A percentile compares a stretch with the other conserved stretches of the same genome.
Conservation (phyloP, 2,888 invertebrate species). For the Loripinus fragilis region DNA sequence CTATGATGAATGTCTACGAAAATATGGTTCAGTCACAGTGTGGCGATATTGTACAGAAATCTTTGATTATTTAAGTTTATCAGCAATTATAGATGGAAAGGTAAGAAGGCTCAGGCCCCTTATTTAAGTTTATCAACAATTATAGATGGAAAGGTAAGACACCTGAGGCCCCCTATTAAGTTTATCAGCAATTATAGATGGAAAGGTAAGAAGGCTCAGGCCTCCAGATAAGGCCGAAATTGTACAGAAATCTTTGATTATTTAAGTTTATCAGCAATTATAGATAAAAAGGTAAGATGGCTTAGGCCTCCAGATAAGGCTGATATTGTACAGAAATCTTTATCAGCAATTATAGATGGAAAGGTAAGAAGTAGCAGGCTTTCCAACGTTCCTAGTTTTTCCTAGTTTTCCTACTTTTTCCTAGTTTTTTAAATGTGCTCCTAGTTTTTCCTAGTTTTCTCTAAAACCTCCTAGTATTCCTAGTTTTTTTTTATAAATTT, state of each 20-base stretch:
- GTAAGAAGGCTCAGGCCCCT: constrained; percentile 83
- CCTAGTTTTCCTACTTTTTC: too few relatives aligned
- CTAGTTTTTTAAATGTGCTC: too few relatives aligned
- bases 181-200: constrained; percentile 98
- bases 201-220: constrained; percentile 87
- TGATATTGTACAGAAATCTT: too few relatives aligned
- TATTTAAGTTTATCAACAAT: constrained; percentile 98
- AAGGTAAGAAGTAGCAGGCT: too few relatives aligned
- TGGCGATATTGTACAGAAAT: constrained; percentile 99
- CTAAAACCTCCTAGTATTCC: too few relatives aligned
- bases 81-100: constrained; percentile 98
- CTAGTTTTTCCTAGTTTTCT: too few relatives aligned
- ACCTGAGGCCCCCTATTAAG: too few relatives aligned
- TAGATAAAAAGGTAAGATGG: constrained; percentile 91
- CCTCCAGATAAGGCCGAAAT: constrained; percentile 99
- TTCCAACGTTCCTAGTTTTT: too few relatives aligned
- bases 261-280: constrained; percentile 97
- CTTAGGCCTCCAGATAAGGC: constrained; percentile 94
- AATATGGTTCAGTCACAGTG: constrained; percentile 99
- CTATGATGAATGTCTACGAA: constrained; percentile 99
- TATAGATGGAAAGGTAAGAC: constrained; percentile 93
- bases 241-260: constrained; percentile 99
- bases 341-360: constrained; percentile 98
- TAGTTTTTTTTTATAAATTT: too few relatives aligned
- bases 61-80: constrained; percentile 97